phyloP scores from a whole-genome alignment of 2,797 vertebrate species.

The Danio albolineatus region DNA sequence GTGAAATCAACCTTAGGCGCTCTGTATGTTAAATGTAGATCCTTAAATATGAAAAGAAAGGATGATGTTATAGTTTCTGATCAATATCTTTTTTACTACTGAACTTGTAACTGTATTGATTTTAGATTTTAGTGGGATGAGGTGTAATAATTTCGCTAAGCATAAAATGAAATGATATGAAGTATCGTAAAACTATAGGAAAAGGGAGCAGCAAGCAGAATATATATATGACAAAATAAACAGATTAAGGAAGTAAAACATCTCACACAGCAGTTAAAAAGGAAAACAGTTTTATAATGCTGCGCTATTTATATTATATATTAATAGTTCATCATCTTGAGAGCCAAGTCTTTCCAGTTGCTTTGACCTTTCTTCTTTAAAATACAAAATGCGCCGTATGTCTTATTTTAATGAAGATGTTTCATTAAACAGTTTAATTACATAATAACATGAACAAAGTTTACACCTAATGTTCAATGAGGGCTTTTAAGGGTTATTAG shows the following conservation, averaged over 20 bases:
- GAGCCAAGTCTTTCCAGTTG: neutral
- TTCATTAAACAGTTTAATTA: neutral
- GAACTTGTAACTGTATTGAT: slow-evolving; percentile 24
- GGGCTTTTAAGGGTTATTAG: neutral
- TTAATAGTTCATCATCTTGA: neutral
- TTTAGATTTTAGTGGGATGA: neutral
- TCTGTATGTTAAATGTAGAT: neutral
- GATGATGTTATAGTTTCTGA: slow-evolving; percentile 16
- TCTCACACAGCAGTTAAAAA: neutral
- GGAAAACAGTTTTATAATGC: neutral
- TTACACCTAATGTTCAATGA: neutral
- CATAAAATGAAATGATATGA: slow-evolving; percentile 8
- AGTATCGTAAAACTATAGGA: slow-evolving; percentile 15
- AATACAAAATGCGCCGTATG: neutral
- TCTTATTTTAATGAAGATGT: neutral
- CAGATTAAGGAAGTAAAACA: neutral
- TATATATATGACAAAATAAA: neutral
- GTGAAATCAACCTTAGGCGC: no score
- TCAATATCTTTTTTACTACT: slow-evolving; percentile 22
- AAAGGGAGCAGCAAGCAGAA: neutral
- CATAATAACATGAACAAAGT: neutral
- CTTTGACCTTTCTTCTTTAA: neutral
- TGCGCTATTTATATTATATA: neutral
- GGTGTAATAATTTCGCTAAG: slow-evolving; percentile 6
- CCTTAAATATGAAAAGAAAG: neutral